These are phyloP conservation scores for Eulimnadia texana DNA, from an alignment of 1,140 invertebrate species.

Conservation along the genomic window DNA sequence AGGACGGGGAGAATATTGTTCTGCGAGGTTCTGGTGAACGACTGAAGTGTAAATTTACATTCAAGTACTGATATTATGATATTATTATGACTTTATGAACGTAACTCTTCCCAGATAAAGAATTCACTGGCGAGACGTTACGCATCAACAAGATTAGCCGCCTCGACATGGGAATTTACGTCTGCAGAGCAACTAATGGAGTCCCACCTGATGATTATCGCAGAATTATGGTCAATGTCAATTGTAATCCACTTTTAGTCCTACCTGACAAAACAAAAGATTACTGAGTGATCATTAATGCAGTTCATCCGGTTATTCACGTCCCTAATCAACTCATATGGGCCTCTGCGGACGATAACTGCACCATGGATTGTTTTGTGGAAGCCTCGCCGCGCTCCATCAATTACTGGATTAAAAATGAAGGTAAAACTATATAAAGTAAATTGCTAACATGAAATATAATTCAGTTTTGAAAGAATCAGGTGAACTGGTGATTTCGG, in stretches of 20 bases:
- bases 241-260: conserved; percentile 48
- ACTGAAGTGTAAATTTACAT: conserved; percentile 36
- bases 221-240: conserved; percentile 46
- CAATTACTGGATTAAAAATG: conserved; percentile 68
- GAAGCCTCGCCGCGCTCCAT: conserved; percentile 79
- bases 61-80: conserved; percentile 22
- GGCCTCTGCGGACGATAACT: conserved; percentile 58
- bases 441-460: background rate
- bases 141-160: conserved; percentile 58
- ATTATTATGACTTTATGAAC: background rate
- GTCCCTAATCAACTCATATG: conserved; percentile 67
- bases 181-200: conserved; percentile 79
- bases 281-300: too few relatives aligned
- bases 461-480: conserved; percentile 16
- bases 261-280: conserved; percentile 54
- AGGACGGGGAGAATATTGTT: conserved; percentile 55
- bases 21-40: conserved; percentile 27
- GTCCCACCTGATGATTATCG: conserved; percentile 74
- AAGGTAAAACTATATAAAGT: conserved; percentile 51
- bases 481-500: conserved; percentile 71
- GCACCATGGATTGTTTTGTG: conserved; percentile 62
- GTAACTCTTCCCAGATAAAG: too few relatives aligned
- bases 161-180: conserved; percentile 72
- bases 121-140: conserved; percentile 52
- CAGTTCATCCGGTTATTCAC: conserved; percentile 70